Conservation (phyloP, 1,140 invertebrate species). For the Ridgeia piscesae region DNA sequence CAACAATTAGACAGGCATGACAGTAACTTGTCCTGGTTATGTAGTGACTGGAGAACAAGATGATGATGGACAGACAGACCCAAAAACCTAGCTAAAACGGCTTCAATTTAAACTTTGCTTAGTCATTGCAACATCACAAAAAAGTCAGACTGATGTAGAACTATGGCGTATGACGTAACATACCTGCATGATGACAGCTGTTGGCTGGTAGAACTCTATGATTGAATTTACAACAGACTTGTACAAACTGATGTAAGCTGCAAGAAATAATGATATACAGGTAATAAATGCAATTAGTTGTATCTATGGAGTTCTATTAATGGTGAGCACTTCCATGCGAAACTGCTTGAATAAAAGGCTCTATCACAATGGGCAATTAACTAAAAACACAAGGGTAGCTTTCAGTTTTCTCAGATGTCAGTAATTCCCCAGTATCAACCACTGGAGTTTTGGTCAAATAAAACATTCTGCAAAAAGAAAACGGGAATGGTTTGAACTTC, state of each 20-base stretch:
- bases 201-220: conserved; percentile 95
- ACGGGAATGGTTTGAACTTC: too few relatives aligned
- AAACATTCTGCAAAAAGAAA: too few relatives aligned
- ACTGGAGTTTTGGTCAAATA: too few relatives aligned
- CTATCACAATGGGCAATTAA: not conserved
- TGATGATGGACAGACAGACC: too few relatives aligned
- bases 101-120: too few relatives aligned
- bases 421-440: too few relatives aligned
- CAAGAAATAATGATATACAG: conserved; percentile 22
- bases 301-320: not conserved
- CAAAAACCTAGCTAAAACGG: too few relatives aligned
- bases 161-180: not conserved
- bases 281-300: not conserved
- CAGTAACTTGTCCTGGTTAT: too few relatives aligned
- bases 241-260: conserved; percentile 82
- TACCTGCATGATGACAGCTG: conserved; percentile 85
- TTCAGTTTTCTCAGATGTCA: too few relatives aligned
- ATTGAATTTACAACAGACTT: conserved; percentile 91
- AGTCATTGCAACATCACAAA: not conserved
- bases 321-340: not conserved
- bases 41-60: too few relatives aligned
- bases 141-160: not conserved
- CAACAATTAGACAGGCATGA: too few relatives aligned
- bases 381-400: too few relatives aligned
- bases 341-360: not conserved